phyloP scores from a whole-genome alignment of 2,888 invertebrate genomes.

The Cephus pulcher region DNA sequence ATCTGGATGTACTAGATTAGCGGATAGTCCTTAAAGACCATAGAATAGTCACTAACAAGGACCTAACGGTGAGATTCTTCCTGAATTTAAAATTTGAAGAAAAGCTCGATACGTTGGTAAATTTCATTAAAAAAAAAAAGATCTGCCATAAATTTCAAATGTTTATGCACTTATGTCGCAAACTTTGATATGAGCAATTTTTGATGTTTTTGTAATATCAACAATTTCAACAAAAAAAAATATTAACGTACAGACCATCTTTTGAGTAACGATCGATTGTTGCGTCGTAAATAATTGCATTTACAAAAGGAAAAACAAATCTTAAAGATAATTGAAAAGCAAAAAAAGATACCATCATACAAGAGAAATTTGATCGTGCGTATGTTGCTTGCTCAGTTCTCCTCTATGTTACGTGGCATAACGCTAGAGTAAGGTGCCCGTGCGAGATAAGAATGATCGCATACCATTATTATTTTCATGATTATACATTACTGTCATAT shows the following conservation, averaged over 20 bases:
- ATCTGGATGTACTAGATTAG: conserved; percentile 53
- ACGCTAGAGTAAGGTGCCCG: neutral
- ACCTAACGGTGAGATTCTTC: conserved; percentile 26
- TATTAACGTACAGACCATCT: neutral
- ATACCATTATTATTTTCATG: neutral
- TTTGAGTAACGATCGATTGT: neutral
- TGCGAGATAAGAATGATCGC: neutral
- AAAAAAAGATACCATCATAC: neutral
- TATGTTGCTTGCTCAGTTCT: conserved; percentile 29
- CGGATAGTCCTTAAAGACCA: conserved; percentile 39
- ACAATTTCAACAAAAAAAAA: neutral
- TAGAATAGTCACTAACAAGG: conserved; percentile 33
- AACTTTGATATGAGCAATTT: neutral
- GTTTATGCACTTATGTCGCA: neutral
- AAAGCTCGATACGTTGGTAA: neutral
- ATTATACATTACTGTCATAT: neutral
- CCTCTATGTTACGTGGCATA: conserved; percentile 19
- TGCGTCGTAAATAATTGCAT: neutral
- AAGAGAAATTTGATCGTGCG: conserved; percentile 17
- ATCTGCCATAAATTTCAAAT: no score
- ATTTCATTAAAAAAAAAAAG: neutral
- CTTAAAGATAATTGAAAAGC: neutral
- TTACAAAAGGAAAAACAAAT: neutral
- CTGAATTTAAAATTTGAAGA: conserved; percentile 12
- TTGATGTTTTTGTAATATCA: neutral